Percentiles rank a stretch among this genome's conserved stretches.
Conservation (phyloP, 2,888 invertebrate genomes). For the Dicranocentrus wangi region DNA sequence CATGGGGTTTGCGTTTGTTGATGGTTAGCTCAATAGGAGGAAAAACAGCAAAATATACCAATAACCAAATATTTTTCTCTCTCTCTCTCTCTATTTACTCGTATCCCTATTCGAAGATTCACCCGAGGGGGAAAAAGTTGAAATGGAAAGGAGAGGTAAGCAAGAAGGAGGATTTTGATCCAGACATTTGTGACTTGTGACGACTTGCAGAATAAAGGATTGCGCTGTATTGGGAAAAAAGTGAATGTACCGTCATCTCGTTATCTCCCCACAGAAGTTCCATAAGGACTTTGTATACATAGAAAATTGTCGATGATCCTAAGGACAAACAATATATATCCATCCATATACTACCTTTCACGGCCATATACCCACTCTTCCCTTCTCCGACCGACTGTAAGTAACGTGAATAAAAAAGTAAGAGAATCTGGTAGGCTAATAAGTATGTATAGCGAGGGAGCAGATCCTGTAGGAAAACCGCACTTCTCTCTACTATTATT, state of each 20-base stretch:
- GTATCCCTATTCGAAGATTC: background rate
- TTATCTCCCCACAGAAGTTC: background rate
- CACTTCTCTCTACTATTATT: too few relatives aligned
- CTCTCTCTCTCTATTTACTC: background rate
- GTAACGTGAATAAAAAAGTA: too few relatives aligned
- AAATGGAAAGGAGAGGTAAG: background rate
- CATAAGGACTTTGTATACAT: background rate
- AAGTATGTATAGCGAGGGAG: too few relatives aligned
- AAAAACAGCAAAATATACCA: too few relatives aligned
- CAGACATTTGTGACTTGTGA: conserved; percentile 22
- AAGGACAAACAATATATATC: conserved; percentile 17
- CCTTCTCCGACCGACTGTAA: too few relatives aligned
- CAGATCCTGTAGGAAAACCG: too few relatives aligned
- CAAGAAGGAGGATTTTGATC: background rate
- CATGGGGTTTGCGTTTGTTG: too few relatives aligned
- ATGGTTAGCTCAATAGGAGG: too few relatives aligned
- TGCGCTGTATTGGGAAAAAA: background rate
- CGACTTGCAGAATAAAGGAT: conserved; percentile 13
- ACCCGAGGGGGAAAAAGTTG: background rate
- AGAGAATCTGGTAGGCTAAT: too few relatives aligned
- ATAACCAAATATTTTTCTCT: too few relatives aligned
- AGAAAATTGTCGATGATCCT: conserved; percentile 11
- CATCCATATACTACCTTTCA: too few relatives aligned
- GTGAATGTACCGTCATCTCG: conserved; percentile 3
- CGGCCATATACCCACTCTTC: too few relatives aligned